Percentiles rank a stretch among this genome's conserved stretches.
Conservation (phyloP, 1,140 invertebrate genomes). For the Pseudomyrmex flavicornis region DNA sequence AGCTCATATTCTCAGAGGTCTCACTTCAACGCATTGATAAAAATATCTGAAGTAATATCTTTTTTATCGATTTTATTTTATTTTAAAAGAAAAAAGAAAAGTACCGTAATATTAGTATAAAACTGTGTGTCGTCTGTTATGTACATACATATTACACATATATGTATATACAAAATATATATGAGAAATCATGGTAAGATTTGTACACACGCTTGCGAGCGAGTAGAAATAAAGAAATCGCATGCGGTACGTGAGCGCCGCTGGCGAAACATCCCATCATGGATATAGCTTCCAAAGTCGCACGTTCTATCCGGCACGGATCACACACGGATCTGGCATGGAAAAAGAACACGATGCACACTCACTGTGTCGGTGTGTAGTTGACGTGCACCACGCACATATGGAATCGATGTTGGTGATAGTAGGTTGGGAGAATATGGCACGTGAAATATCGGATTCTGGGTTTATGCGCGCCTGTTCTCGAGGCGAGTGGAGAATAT, state of each 20-base stretch:
- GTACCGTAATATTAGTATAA: no score
- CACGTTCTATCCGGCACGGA: conserved; percentile 62
- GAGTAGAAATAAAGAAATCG: conserved; percentile 52
- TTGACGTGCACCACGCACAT: conserved; percentile 37
- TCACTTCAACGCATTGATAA: no score
- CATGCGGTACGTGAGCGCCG: conserved; percentile 57
- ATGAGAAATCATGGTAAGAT: conserved; percentile 47
- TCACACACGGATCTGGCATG: conserved; percentile 27
- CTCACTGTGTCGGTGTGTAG: conserved; percentile 50
- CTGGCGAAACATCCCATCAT: conserved; percentile 62
- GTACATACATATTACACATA: no score
- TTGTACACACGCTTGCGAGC: conserved; percentile 38
- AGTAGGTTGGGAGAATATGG: conserved; percentile 67
- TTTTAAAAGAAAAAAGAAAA: no score
- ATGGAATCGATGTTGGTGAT: conserved; percentile 52
- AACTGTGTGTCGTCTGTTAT: no score
- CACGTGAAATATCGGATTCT: conserved; percentile 81
- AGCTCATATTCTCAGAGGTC: no score
- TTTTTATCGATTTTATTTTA: no score
- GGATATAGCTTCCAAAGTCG: conserved; percentile 61
- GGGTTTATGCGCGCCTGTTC: conserved; percentile 78
- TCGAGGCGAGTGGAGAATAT: conserved; percentile 81
- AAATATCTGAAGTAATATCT: no score
- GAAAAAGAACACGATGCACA: conserved; percentile 59
- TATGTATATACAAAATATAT: neutral